Evolutionary conservation across 35 echinoderm and acorn worm species (phyloP).

Genomic region (Apostichopus japonicus): DNA sequence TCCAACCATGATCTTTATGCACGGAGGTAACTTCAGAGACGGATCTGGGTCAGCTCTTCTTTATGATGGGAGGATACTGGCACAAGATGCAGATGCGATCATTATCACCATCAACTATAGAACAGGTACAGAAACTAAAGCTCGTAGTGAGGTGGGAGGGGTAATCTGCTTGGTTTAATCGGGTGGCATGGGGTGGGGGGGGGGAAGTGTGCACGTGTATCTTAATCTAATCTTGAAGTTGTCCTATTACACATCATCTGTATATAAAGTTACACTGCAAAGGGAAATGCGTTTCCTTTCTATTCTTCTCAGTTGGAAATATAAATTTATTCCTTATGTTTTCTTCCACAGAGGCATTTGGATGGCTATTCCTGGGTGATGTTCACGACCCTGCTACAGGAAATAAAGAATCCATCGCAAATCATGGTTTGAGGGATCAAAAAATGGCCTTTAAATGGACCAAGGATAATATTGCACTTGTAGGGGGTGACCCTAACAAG

Average conservation of each 20-base stretch:
- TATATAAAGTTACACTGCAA: too few relatives aligned
- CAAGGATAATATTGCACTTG: slow-evolving; percentile 56
- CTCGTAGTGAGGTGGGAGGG: too few relatives aligned
- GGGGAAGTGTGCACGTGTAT: neutral
- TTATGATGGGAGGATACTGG: slow-evolving; percentile 25
- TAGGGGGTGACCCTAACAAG: slow-evolving; percentile 41
- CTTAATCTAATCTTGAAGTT: too few relatives aligned
- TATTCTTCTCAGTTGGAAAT: neutral
- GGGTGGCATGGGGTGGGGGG: neutral
- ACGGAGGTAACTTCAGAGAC: slow-evolving; percentile 30
- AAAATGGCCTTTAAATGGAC: slow-evolving; percentile 54
- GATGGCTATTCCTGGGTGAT: slow-evolving; percentile 40
- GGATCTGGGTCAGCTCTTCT: neutral
- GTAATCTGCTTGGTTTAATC: too few relatives aligned
- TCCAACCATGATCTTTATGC: slow-evolving; percentile 34
- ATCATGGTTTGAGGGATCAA: slow-evolving; percentile 52
- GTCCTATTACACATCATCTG: too few relatives aligned
- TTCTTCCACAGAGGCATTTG: slow-evolving; percentile 26
- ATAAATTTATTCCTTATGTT: neutral
- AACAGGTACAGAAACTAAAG: slow-evolving; percentile 27
- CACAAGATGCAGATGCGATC: slow-evolving; percentile 6
- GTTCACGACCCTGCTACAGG: slow-evolving; percentile 32
- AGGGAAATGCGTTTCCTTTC: too few relatives aligned
- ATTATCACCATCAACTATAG: slow-evolving; percentile 42
- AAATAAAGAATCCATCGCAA: slow-evolving; percentile 2